phyloP scores from a whole-genome alignment of 2,888 invertebrate species.

The Maniola hyperantus region DNA sequence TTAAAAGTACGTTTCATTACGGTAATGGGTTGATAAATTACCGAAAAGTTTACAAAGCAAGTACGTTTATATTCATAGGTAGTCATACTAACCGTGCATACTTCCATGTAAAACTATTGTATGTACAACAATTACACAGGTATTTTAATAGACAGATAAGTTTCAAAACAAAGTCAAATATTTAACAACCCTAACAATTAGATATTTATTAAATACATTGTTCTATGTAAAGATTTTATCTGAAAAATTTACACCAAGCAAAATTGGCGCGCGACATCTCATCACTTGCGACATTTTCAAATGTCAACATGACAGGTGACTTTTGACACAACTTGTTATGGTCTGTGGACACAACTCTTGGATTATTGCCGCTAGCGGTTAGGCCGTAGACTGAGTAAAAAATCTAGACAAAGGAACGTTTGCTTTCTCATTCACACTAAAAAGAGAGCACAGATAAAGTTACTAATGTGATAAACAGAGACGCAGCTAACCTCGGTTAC shows the following conservation, averaged over 20 bases:
- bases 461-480: too few relatives aligned
- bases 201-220: not conserved
- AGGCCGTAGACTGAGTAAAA: too few relatives aligned
- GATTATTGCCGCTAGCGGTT: too few relatives aligned
- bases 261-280: constrained; percentile 43
- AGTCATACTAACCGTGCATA: constrained; percentile 38
- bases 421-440: too few relatives aligned
- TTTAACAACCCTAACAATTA: not conserved
- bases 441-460: too few relatives aligned
- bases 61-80: not conserved
- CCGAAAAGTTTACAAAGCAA: not conserved
- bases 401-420: too few relatives aligned
- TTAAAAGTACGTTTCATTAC: not conserved
- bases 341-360: too few relatives aligned
- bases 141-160: not conserved
- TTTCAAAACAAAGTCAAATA: not conserved
- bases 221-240: not conserved
- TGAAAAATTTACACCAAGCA: constrained; percentile 19
- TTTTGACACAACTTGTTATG: too few relatives aligned
- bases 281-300: not conserved
- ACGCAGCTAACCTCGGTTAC: too few relatives aligned
- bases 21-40: not conserved
- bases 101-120: constrained; percentile 22
- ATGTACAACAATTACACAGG: constrained; percentile 10
- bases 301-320: not conserved